phyloP scores from a whole-genome alignment of 53 echinoderm and acorn worm genomes.

The Zoroaster sp. region DNA sequence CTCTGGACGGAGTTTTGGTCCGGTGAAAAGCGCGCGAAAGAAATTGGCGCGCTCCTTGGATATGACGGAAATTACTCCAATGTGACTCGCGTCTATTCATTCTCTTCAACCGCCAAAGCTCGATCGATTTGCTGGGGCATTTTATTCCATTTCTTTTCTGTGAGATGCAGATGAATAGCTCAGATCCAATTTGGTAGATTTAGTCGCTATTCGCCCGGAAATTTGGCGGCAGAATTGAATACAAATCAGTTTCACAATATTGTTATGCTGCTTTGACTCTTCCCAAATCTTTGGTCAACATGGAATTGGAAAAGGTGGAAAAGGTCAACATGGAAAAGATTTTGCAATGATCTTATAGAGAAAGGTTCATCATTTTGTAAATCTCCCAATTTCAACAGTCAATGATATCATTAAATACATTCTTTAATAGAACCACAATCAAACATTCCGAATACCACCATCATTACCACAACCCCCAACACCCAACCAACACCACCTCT shows the following conservation, averaged over 20 bases:
- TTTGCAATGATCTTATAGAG: too few relatives aligned
- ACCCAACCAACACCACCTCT: too few relatives aligned
- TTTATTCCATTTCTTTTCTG: not conserved
- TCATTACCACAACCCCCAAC: too few relatives aligned
- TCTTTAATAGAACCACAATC: too few relatives aligned
- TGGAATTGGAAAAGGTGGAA: too few relatives aligned
- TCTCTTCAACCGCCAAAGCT: not conserved
- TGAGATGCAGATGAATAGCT: not conserved
- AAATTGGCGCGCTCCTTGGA: slow-evolving; percentile 18
- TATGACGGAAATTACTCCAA: slow-evolving; percentile 13
- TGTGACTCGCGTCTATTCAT: not conserved
- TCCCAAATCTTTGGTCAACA: too few relatives aligned
- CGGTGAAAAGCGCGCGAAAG: not conserved
- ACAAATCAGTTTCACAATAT: not conserved
- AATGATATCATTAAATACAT: too few relatives aligned
- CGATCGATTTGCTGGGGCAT: not conserved
- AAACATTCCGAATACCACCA: too few relatives aligned
- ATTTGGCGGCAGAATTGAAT: not conserved
- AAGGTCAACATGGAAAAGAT: too few relatives aligned
- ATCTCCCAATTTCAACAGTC: too few relatives aligned
- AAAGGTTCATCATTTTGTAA: too few relatives aligned
- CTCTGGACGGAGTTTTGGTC: not conserved
- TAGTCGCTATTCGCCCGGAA: not conserved
- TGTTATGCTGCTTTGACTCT: too few relatives aligned
- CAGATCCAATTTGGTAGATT: not conserved